Percentiles rank a stretch among this genome's conserved stretches.
Conservation (phyloP, 1,140 invertebrate species). For the Hyles euphorbiae region DNA sequence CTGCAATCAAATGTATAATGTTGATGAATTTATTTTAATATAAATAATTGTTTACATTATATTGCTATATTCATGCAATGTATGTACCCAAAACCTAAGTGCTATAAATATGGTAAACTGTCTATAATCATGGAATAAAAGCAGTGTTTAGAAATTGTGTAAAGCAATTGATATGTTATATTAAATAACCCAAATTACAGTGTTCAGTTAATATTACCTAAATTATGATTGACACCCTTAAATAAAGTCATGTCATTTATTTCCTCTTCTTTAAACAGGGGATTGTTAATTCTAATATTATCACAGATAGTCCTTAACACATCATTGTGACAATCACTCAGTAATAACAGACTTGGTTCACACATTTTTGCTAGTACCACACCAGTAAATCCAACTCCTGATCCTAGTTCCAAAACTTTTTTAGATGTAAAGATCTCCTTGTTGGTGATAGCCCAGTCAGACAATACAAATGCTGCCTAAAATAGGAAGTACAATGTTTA, state of each 20-base stretch:
- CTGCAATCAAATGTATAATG: constrained; percentile 27
- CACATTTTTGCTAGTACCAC: constrained; percentile 55
- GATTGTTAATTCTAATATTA: constrained; percentile 58
- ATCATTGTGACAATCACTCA: constrained; percentile 58
- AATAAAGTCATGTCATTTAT: constrained; percentile 9
- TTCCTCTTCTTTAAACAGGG: constrained; percentile 16
- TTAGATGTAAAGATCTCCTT: constrained; percentile 44
- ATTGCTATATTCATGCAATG: too few relatives aligned
- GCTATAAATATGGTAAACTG: too few relatives aligned
- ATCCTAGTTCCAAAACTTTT: constrained; percentile 56
- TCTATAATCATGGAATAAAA: too few relatives aligned
- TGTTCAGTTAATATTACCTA: constrained; percentile 29
- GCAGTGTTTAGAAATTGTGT: too few relatives aligned
- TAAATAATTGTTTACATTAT: too few relatives aligned
- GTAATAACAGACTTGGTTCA: constrained; percentile 32
- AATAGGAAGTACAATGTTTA: constrained; percentile 21
- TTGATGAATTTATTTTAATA: too few relatives aligned
- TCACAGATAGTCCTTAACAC: constrained; percentile 45
- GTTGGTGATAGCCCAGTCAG: constrained; percentile 54
- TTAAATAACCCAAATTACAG: too few relatives aligned
- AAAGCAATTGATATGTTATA: too few relatives aligned
- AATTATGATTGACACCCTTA: constrained; percentile 18
- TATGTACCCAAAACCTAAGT: too few relatives aligned
- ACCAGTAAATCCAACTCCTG: constrained; percentile 61
- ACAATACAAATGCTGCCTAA: constrained; percentile 56